These are phyloP conservation scores for Pyrrhosoma nymphula DNA, from an alignment of 2,888 invertebrate species.

Conservation along the genomic window DNA sequence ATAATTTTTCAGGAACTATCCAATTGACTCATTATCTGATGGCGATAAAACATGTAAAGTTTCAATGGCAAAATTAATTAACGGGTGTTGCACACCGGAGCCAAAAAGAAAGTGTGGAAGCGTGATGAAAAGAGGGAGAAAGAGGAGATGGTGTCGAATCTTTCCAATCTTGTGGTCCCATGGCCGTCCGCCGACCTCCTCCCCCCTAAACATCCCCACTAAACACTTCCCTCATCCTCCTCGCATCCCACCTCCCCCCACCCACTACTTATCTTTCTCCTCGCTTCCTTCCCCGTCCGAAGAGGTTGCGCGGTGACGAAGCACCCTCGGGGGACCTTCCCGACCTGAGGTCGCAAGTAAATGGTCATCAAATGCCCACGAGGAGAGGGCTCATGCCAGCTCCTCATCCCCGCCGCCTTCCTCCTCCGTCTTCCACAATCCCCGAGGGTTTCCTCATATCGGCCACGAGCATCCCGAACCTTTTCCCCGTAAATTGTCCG, in stretches of 20 bases:
- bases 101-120: background rate
- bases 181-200: background rate
- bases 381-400: background rate
- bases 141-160: background rate
- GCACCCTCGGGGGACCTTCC: background rate
- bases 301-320: background rate
- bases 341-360: conserved; percentile 40
- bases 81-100: too few species aligned
- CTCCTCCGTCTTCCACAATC: background rate
- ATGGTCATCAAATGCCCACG: background rate
- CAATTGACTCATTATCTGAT: background rate
- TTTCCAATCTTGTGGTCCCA: background rate
- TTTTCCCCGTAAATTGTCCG: background rate
- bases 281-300: conserved; percentile 6
- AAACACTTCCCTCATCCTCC: background rate
- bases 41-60: too few species aligned
- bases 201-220: background rate
- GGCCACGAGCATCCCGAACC: background rate
- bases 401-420: background rate
- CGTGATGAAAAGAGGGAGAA: background rate
- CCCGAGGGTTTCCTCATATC: background rate
- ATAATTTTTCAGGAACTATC: background rate
- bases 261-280: background rate
- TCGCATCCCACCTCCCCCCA: background rate
- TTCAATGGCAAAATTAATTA: too few species aligned